These are phyloP conservation scores for Thaleichthys pacificus DNA, from an alignment of 2,797 vertebrate species.

Conservation along the genomic window DNA sequence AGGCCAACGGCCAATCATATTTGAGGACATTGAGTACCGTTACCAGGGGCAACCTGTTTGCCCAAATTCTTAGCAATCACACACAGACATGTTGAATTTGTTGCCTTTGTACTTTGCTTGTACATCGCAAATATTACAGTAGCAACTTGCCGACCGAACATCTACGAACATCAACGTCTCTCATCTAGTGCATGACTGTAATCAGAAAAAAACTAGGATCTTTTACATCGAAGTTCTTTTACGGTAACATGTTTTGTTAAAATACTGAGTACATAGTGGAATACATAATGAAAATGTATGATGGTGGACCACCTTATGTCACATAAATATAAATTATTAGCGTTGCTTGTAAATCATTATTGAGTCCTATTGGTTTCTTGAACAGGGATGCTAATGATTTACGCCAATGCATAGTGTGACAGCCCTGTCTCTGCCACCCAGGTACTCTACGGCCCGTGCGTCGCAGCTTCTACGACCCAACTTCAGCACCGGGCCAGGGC, in stretches of 20 bases:
- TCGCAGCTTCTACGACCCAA: constrained; percentile 90
- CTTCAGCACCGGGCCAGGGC: constrained; percentile 90
- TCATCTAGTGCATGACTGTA: neutral
- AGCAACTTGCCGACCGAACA: constrained; percentile 6
- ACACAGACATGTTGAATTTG: constrained; percentile 62
- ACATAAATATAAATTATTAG: neutral
- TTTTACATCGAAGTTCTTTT: neutral
- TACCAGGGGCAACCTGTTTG: constrained; percentile 71
- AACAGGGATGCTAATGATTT: too few species aligned
- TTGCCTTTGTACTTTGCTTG: constrained; percentile 46
- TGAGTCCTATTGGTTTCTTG: too few species aligned
- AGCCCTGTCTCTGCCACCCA: constrained; percentile 48
- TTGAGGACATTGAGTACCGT: constrained; percentile 62
- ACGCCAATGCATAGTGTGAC: neutral
- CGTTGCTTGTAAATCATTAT: too few species aligned
- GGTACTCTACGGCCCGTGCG: constrained; percentile 93
- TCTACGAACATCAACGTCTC: constrained; percentile 14
- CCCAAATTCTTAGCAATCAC: constrained; percentile 62
- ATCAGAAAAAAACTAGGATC: neutral
- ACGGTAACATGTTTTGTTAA: neutral
- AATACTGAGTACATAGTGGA: neutral
- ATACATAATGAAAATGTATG: neutral
- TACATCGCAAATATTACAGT: constrained; percentile 32
- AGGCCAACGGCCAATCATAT: constrained; percentile 67
- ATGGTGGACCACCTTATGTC: neutral